Percentiles rank a stretch among this genome's conserved stretches.
These are phyloP conservation scores for Xenopus laevis DNA, from an alignment of 2,113 vertebrate genomes.

Conservation along the genomic window DNA sequence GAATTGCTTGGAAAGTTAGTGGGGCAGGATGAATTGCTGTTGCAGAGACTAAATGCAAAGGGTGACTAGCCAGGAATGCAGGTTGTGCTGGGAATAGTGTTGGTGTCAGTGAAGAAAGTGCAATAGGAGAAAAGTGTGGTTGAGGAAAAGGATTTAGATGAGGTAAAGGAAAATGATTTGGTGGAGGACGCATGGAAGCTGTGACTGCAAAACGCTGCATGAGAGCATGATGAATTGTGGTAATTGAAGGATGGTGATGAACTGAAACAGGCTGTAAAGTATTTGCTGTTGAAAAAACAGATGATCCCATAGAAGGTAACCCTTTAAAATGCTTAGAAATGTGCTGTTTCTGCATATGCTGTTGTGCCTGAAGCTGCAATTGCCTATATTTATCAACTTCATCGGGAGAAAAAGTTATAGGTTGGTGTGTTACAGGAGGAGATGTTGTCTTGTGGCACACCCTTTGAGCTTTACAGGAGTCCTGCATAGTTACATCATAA, in stretches of 20 bases:
- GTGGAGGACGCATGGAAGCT: slow-evolving; percentile 57
- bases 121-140: slow-evolving; percentile 69
- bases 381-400: slow-evolving; percentile 93
- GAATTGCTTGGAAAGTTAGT: slow-evolving; percentile 66
- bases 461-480: slow-evolving; percentile 54
- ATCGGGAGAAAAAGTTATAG: slow-evolving; percentile 88
- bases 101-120: slow-evolving; percentile 61
- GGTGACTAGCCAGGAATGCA: slow-evolving; percentile 64
- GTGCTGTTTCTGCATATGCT: slow-evolving; percentile 89
- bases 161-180: slow-evolving; percentile 62
- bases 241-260: slow-evolving; percentile 66
- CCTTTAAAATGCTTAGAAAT: slow-evolving; percentile 67
- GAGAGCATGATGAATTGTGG: slow-evolving; percentile 76
- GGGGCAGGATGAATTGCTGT: slow-evolving; percentile 65
- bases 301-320: slow-evolving; percentile 55
- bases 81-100: slow-evolving; percentile 66
- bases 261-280: slow-evolving; percentile 60
- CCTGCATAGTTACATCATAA: slow-evolving; percentile 63
- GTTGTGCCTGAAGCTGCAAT: slow-evolving; percentile 90
- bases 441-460: slow-evolving; percentile 58
- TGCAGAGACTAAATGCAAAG: slow-evolving; percentile 61
- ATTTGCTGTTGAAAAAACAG: slow-evolving; percentile 60
- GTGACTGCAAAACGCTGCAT: slow-evolving; percentile 78
- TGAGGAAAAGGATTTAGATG: slow-evolving; percentile 75
- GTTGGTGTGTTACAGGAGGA: slow-evolving; percentile 69